phyloP scores from a whole-genome alignment of 2,113 vertebrate species.

The Psephotus haematonotus region DNA sequence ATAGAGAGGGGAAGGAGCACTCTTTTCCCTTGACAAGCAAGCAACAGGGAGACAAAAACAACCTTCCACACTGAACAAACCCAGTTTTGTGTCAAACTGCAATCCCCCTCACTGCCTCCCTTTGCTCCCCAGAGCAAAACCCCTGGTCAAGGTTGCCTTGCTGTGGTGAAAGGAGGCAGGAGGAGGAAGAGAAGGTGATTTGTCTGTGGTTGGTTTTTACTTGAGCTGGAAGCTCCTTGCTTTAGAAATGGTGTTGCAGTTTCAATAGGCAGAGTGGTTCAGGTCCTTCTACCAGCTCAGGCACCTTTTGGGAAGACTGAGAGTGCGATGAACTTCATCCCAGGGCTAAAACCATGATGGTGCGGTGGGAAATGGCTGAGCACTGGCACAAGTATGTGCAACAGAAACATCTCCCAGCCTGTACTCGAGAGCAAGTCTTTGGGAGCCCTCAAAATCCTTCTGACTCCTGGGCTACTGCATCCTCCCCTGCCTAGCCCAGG shows the following conservation, averaged over 20 bases:
- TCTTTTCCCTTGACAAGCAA: background rate
- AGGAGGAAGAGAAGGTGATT: background rate
- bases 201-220: background rate
- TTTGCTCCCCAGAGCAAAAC: background rate
- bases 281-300: background rate
- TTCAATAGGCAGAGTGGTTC: background rate
- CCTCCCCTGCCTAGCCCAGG: fast-evolving
- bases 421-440: background rate
- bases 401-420: background rate
- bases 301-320: background rate
- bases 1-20: background rate
- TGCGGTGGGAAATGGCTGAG: background rate
- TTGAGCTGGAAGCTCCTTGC: background rate
- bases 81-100: background rate
- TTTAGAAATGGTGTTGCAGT: background rate
- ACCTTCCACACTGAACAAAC: background rate
- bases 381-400: background rate
- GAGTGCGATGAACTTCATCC: background rate
- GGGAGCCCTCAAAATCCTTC: background rate
- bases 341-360: background rate
- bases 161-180: background rate
- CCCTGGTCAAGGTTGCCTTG: fast-evolving
- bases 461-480: background rate
- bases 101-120: background rate
- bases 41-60: background rate